phyloP scores from a whole-genome alignment of 1,140 invertebrate species.

The Ericerus pela region DNA sequence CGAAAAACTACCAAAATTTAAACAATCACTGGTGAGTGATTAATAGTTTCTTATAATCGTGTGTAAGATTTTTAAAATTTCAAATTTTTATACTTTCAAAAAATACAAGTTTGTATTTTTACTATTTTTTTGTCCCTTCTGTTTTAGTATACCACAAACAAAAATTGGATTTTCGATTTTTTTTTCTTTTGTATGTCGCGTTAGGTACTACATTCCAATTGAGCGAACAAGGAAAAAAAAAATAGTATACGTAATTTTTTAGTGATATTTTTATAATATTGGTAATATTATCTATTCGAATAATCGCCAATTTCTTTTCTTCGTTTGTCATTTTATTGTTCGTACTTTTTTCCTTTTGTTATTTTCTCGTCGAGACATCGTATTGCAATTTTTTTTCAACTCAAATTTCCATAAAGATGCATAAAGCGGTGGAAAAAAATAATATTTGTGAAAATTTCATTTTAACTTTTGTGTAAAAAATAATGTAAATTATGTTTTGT shows the following conservation, averaged over 20 bases:
- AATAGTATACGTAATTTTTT: constrained; percentile 10
- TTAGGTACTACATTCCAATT: constrained; percentile 8
- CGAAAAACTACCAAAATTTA: too few species aligned
- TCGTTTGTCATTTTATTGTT: background rate
- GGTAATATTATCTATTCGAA: background rate
- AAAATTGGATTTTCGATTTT: too few species aligned
- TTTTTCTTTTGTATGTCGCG: too few species aligned
- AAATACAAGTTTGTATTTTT: background rate
- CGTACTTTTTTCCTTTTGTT: background rate
- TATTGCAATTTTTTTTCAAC: background rate
- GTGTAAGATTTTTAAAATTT: too few species aligned
- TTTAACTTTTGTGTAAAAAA: too few species aligned
- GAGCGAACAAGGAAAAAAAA: background rate
- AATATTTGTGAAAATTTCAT: background rate
- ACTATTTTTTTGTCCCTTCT: background rate
- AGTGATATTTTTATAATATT: constrained; percentile 12
- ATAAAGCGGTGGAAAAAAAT: background rate
- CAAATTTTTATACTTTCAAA: too few species aligned
- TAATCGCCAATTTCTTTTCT: background rate
- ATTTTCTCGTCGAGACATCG: background rate
- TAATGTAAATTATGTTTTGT: too few species aligned
- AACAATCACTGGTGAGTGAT: too few species aligned
- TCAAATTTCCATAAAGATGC: too few species aligned
- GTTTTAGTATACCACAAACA: background rate
- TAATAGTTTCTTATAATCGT: too few species aligned